Percentiles rank a stretch among this genome's conserved stretches.
phyloP scores from a whole-genome alignment of 2,888 invertebrate genomes.

The Neoascia interrupta region DNA sequence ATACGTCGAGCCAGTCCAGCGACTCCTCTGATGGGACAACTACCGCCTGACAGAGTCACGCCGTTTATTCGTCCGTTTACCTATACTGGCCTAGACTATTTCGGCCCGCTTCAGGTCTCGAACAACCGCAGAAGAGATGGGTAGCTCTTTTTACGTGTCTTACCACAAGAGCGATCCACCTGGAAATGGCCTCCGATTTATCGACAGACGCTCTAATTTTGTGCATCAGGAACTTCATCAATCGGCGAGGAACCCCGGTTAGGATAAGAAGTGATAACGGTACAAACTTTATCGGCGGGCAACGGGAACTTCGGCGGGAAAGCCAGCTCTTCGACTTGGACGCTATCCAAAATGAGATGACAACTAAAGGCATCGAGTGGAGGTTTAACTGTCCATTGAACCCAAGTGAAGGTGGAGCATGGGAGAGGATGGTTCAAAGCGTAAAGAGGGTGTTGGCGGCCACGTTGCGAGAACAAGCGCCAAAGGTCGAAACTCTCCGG shows the following conservation, averaged over 20 bases:
- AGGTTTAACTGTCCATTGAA: neutral
- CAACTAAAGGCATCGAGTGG: too few species aligned
- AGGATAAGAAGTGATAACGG: neutral
- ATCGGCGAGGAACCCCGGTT: neutral
- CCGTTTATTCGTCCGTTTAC: neutral
- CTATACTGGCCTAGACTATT: neutral
- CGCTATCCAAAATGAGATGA: neutral
- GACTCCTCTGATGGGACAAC: neutral
- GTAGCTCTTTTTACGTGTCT: too few species aligned
- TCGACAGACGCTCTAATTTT: neutral
- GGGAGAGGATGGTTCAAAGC: slow-evolving; percentile 2
- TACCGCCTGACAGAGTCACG: neutral
- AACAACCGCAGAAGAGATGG: neutral
- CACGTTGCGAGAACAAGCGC: neutral
- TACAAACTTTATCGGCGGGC: neutral
- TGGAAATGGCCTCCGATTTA: neutral
- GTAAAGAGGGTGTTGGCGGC: too few species aligned
- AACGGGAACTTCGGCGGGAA: neutral
- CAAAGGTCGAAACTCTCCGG: neutral
- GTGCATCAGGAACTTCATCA: neutral
- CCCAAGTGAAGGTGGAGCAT: slow-evolving; percentile 21
- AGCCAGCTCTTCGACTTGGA: neutral
- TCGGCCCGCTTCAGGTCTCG: neutral
- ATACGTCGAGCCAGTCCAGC: neutral
- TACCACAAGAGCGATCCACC: neutral